Base-by-base conservation (phyloP, 2,797 vertebrate species). In the Sebastes alutus region DNA sequence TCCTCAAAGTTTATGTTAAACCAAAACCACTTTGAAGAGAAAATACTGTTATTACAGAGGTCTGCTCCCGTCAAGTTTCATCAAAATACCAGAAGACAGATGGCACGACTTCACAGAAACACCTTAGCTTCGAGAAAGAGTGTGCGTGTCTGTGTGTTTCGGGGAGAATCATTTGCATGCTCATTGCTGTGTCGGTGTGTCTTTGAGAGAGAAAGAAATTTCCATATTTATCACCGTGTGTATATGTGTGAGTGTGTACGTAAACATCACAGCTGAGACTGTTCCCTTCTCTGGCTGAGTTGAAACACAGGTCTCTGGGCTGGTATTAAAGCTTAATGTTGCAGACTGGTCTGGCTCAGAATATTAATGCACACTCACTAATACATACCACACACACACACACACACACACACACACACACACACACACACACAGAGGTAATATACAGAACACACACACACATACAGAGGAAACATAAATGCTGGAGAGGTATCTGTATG, bases 251-350 rank as follows among this genome's bases (percentile, higher is more conserved):
- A 22, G 65, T 81, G 75, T 79, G 82, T 76, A 16, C 13, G 20
- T 80, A 83, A 91, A 88, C 88, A 88, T 81, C 72, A 81, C 55
- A 90, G 83, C n/a, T 46, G 78, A 82, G 71, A 77, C 66, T 63
- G 80, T 71, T 90, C 58, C 59, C 72, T 77, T 76, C 72, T 75
- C 69, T 54, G 38, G 72, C 79, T 77, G 80, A 88, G 85, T 83
- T 91, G 82, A 92, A 91, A 87, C 85, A 78, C 65, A 67, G 85
- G 84, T 89, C 89, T 92, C 86, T 85, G 75, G 81, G 87, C 86
- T 81, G 78, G 61, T 84, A 91, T 89, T 89, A 92, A 90, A 91
- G 85, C 87, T 78, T 89, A 87, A 89, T 86, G 77, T 84, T 78
- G 78, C 78, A 84, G 80, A 80, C 77, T 63, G 60, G 73, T 77